These are phyloP conservation scores for Ianthella basta DNA, from an alignment of 37 sponge, comb jelly and placozoan species.

Conservation along the genomic window DNA sequence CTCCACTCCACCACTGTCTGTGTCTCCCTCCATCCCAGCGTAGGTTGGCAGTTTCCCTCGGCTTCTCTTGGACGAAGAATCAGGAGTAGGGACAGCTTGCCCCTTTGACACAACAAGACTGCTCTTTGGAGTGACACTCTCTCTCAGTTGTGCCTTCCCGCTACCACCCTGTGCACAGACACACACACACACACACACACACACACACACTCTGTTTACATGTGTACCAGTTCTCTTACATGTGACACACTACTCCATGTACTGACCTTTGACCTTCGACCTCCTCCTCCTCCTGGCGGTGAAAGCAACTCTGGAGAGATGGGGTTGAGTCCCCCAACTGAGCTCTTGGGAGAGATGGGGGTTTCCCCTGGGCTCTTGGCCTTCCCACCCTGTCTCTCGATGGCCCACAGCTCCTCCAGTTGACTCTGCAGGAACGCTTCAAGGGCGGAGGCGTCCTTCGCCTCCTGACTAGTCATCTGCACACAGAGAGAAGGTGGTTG, in stretches of 20 bases:
- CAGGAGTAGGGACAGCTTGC: no score
- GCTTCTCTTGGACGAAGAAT: no score
- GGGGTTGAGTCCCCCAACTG: no score
- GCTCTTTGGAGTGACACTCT: no score
- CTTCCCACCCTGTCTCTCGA: no score
- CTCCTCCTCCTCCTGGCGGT: background rate
- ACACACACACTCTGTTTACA: constrained; percentile 24
- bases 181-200: constrained; percentile 7
- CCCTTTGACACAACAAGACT: no score
- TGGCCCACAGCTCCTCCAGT: background rate
- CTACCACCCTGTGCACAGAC: background rate
- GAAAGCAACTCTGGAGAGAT: background rate
- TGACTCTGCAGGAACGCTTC: constrained; percentile 7
- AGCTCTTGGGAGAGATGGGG: no score
- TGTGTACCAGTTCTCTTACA: background rate
- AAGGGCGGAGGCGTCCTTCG: background rate
- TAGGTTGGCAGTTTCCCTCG: no score
- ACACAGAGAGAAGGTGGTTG: background rate
- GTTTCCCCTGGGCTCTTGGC: no score
- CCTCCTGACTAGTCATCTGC: constrained; percentile 9
- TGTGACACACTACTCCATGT: background rate
- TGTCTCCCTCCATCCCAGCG: no score
- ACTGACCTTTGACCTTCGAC: background rate
- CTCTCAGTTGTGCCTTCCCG: no score
- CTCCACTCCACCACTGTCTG: no score